These are phyloP conservation scores for Pristionchus maxplancki DNA, from an alignment of 2,888 invertebrate species.

Conservation along the genomic window DNA sequence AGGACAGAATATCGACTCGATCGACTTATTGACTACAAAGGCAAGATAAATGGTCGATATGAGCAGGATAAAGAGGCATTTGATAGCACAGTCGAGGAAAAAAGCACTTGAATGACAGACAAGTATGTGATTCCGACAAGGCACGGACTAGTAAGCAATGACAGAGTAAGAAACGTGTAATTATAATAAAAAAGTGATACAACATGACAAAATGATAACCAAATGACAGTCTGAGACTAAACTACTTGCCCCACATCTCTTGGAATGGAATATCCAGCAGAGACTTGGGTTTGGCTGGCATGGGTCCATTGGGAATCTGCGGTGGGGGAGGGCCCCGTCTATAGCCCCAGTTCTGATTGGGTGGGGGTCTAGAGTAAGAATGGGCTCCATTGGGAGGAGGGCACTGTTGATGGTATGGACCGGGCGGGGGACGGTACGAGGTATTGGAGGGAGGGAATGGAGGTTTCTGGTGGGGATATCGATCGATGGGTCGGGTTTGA, in stretches of 20 bases:
- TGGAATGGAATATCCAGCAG: not conserved
- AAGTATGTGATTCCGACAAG: not conserved
- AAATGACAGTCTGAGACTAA: not conserved
- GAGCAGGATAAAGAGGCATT: not conserved
- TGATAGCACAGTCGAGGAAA: not conserved
- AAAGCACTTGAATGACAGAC: not conserved
- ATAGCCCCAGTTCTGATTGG: not conserved
- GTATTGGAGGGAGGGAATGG: too few relatives aligned
- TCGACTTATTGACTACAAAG: not conserved
- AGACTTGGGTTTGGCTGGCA: conserved; percentile 17
- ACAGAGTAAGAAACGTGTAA: not conserved
- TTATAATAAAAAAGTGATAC: not conserved
- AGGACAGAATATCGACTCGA: not conserved
- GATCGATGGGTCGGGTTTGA: not conserved
- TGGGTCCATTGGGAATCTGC: too few relatives aligned
- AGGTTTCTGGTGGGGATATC: too few relatives aligned
- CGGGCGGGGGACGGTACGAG: not conserved
- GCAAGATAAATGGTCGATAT: not conserved
- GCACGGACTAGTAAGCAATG: not conserved
- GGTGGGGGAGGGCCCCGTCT: not conserved
- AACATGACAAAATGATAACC: not conserved
- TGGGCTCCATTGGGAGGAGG: not conserved
- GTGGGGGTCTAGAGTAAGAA: not conserved
- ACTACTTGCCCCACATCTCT: conserved; percentile 6
- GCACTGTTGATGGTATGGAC: not conserved